Percentiles rank a stretch among this genome's conserved stretches.
These are phyloP conservation scores for Ariolimax columbianus DNA, from an alignment of 2,888 invertebrate genomes.

Conservation along the genomic window DNA sequence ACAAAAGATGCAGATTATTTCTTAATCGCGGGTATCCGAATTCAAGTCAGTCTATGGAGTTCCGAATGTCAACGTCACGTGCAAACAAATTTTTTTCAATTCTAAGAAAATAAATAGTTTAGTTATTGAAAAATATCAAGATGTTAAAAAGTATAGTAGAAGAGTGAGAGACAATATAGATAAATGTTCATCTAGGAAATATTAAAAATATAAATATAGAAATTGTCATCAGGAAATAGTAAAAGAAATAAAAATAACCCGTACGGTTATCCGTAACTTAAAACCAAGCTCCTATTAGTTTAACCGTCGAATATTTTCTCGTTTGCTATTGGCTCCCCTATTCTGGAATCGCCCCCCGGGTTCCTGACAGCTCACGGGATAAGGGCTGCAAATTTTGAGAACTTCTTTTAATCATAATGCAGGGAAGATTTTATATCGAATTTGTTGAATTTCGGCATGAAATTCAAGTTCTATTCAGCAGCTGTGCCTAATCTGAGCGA, in stretches of 20 bases:
- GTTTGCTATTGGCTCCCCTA: conserved; percentile 29
- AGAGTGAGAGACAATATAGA: too few relatives aligned
- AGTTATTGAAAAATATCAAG: too few relatives aligned
- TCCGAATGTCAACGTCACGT: too few relatives aligned
- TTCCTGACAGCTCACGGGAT: conserved; percentile 2
- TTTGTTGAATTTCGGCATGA: conserved; percentile 49
- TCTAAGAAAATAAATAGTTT: too few relatives aligned
- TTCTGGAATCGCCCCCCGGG: conserved; percentile 43
- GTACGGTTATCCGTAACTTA: conserved; percentile 6
- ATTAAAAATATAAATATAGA: neutral
- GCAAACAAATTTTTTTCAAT: too few relatives aligned
- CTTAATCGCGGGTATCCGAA: too few relatives aligned
- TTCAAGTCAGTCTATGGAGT: too few relatives aligned
- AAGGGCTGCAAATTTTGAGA: conserved; percentile 42
- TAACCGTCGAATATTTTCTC: conserved; percentile 25
- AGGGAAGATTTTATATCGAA: conserved; percentile 41
- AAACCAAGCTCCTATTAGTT: neutral
- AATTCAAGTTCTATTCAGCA: conserved; percentile 37
- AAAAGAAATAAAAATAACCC: neutral
- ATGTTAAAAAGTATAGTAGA: too few relatives aligned
- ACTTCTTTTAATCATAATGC: conserved; percentile 42
- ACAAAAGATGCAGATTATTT: neutral
- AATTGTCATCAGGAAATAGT: conserved; percentile 25
- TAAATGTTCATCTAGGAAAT: too few relatives aligned
- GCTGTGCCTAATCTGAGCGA: conserved; percentile 18